Evolutionary conservation across 2,113 vertebrate genomes (phyloP), one percentile per base, ranked within the genome.

Genomic region (Furnarius figulus): DNA sequence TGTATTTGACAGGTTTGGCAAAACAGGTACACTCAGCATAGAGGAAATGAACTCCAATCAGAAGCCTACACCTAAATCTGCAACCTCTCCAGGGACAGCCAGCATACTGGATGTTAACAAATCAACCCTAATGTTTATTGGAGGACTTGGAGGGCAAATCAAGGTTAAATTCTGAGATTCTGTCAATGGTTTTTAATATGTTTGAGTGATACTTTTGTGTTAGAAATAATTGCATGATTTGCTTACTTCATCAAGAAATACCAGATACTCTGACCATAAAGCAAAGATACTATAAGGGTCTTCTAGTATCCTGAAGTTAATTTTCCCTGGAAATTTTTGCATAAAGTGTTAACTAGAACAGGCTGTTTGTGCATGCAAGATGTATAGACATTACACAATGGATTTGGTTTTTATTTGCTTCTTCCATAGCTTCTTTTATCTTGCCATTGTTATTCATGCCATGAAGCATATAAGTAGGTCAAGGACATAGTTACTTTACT

Each of bases 41-140:
- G 98, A 99, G 93, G 99, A 99, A 97, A 85, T 97, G 71, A 98
- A 95, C 19, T 95, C 97, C 2, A 86, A 97, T 30, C 97, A 98
- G 40, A 97, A 98, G 46, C 96, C 98, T 3, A 47, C 76, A 9
- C 74, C 97, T 25, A 99, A 97, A 97, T 98, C 95, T 42, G 97
- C 96, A 33, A 94, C 95, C 7, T 99, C 99, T 24, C 98, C 98
- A 0, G 99, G 99, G 47, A 90, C 82, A 12, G 97, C 98, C 7
- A 97, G 98, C 4, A 76, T 99, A 75, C 87, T 99, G 80, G 98
- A 99, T 56, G 89, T 99, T 19, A 98, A 98, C 96, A 98, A 97
- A 35, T 98, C 98, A 91, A 99, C 98, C 1, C 87, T 98, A 19
- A 97, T 99, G 95, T 98, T 99, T 87, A 94, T 99, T 1, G 99